Base-by-base conservation (phyloP, 1,140 invertebrate genomes). In the Centruroides sculpturatus region DNA sequence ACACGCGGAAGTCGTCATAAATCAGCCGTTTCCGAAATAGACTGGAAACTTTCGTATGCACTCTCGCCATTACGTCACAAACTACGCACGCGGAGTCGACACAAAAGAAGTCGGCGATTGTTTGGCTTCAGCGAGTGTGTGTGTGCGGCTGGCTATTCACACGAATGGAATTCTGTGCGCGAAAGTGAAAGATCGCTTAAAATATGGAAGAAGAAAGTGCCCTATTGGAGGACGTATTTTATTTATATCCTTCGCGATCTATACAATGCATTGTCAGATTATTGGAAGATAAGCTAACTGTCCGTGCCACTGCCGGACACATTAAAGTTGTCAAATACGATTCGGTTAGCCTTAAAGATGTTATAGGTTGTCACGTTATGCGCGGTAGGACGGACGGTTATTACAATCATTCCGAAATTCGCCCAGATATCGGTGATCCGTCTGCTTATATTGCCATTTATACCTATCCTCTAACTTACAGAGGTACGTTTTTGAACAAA, bases 371-470 rank as follows among this genome's bases (percentile, higher is more conserved):
- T 65, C 69, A 69, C 51, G 68, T 64, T 56, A 66, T 64, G 55
- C 54, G 56, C 3, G 55, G 51, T 8, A 63, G 56, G 52, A 50
- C 11, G 34, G 41, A 47, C 5, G 59, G 59, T 41, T 41, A 41
- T 41, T 41, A 41, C 8, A 41, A 41, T 41, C 41, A 41, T 41
- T 41, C 41, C 8, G 41, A 41, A 2, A 8, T 41, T 5, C 41
- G 8, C 5, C 48, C 10, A 34, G 55, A 59, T 36, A 35, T 59
- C 7, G 34, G 34, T 8, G 59, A 61, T 41, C 10, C 41, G 41
- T 66, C 41, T 41, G 62, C 59, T 11, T 92, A 89, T 76, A 77
- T 93, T 6, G 88, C 88, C 70, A 82, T 92, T 64, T 92, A 90
- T 71, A 84, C 88, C 1, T 92, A 92, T 71, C 81, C 83, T 52